A percentile compares a stretch with the other conserved stretches of the same genome.
Conservation (phyloP, 2,888 invertebrate genomes). For the Helleia helle region DNA sequence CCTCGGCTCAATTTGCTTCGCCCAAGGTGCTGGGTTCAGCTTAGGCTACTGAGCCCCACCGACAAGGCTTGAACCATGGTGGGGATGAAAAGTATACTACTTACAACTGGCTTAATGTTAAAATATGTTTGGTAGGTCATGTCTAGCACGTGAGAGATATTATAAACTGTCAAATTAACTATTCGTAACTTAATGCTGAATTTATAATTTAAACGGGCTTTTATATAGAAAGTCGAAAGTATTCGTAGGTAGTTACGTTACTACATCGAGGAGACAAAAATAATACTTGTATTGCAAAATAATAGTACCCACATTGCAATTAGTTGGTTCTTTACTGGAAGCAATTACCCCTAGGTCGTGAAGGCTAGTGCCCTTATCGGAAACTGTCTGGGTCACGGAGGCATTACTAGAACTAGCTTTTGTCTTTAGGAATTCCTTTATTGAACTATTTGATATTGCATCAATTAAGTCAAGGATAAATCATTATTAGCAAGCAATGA, state of each 20-base stretch:
- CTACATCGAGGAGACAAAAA: background rate
- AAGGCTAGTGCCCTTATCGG: constrained; percentile 15
- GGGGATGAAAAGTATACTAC: no score
- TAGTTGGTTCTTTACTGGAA: constrained; percentile 5
- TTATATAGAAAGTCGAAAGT: constrained; percentile 2
- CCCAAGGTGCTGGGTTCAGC: no score
- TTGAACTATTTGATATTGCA: no score
- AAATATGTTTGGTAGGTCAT: background rate
- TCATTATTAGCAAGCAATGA: no score
- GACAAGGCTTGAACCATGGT: no score
- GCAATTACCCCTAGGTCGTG: constrained; percentile 11
- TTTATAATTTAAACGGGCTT: background rate
- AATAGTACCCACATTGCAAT: constrained; percentile 8
- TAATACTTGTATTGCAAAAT: background rate
- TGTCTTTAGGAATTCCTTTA: background rate
- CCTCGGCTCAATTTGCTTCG: no score
- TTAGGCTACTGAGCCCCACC: no score
- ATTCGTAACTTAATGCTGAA: background rate
- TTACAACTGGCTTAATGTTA: no score
- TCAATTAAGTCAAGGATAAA: no score
- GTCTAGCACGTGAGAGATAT: background rate
- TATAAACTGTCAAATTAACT: background rate
- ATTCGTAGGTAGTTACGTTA: background rate
- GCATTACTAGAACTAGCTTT: background rate
- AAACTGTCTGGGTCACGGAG: constrained; percentile 9